Base-by-base conservation (phyloP, 2,797 vertebrate species). In the Coreius guichenoti region DNA sequence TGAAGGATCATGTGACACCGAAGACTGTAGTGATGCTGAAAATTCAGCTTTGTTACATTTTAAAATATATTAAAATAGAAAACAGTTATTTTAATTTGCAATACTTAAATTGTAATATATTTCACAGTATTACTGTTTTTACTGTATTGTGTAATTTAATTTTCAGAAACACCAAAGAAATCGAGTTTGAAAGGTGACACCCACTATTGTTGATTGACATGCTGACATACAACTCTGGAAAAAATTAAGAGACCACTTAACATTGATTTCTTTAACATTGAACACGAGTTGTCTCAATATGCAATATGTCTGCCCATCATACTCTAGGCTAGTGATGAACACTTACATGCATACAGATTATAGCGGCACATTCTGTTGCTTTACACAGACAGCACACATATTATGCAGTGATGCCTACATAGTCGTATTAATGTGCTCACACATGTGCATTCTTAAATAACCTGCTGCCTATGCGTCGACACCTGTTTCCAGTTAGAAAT, bases 401-500 rank as follows among this genome's bases (percentile, higher is more conserved):
- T 73, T 16, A 63, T 63, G 69, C 81, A 33, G 39, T 73, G 85
- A 26, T 26, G 14, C 63, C 61, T 39, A 14, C 21, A 84, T 54
- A 58, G 23, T 70, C 69, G 82, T 70, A 54, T 80, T 80, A 81
- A 17, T 58, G 56, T 31, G 45, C 16, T 45, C 17, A 68, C 23
- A 14, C 21, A 29, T 67, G 77, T 63, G 83, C 49, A 81, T 77
- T 49, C 23, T 72, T 76, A 81, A 67, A 67, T 69, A 65, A 67
- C 67, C 79, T 23, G 39, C 80, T 79, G 72, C 21, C 11, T 43
- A 54, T 54, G 63, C 26, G 23, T 45, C n/a, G 63, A 47, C 74
- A 83, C 63, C 49, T 49, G n/a, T 82, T 69, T 83, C 69, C 83
- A 80, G 45, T 31, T 61, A 69, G 19, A 82, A 65, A 82, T 63